Conservation (phyloP, 2,888 invertebrate species). For the Polymixis flavicincta region DNA sequence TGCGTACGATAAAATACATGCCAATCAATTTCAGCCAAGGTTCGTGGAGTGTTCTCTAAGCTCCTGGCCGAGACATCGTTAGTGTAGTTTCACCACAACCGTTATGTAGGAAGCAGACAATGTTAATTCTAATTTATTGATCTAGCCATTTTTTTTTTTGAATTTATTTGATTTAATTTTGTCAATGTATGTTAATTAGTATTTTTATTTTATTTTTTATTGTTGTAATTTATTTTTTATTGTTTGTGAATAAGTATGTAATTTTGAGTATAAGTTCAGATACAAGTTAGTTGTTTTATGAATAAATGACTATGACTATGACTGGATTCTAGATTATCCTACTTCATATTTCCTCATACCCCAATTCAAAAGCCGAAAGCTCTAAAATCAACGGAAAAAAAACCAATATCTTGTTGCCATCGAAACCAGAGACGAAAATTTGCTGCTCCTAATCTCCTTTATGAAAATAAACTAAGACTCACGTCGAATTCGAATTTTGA, state of each 20-base stretch:
- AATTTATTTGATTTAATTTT: no score
- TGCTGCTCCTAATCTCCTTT: not conserved
- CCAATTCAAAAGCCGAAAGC: not conserved
- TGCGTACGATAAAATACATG: not conserved
- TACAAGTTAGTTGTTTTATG: no score
- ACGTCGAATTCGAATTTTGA: not conserved
- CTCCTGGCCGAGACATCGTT: not conserved
- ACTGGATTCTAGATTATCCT: not conserved
- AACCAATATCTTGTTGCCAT: conserved; percentile 11
- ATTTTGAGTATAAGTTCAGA: no score
- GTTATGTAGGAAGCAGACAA: not conserved
- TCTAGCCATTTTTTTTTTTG: no score
- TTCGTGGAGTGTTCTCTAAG: not conserved
- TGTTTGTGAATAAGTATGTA: no score
- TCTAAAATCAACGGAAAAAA: not conserved
- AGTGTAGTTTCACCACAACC: not conserved
- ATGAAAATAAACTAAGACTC: not conserved
- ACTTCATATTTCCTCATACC: not conserved
- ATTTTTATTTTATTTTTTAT: no score
- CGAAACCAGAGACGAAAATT: not conserved
- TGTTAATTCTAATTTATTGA: no score
- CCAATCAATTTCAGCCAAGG: not conserved
- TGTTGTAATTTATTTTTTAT: no score
- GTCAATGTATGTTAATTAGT: no score
- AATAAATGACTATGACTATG: no score